Evolutionary conservation across 2,113 vertebrate genomes (phyloP).

Genomic region (Vanacampus margaritifer): DNA sequence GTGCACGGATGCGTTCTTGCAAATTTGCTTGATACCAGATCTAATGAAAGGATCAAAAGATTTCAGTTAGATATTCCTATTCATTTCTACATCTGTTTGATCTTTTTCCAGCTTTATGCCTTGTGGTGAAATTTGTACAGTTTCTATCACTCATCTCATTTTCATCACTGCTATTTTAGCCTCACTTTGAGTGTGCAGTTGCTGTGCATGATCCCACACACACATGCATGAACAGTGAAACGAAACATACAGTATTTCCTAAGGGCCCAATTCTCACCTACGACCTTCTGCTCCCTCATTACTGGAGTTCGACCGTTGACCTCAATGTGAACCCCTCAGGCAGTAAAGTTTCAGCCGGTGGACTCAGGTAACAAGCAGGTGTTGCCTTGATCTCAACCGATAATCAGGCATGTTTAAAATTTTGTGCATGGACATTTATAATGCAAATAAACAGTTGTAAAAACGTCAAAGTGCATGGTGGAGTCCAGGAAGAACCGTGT

Average conservation of each 20-base stretch:
- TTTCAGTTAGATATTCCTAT: slow-evolving; percentile 18
- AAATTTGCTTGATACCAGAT: slow-evolving; percentile 64
- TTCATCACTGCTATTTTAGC: slow-evolving; percentile 21
- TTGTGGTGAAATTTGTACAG: neutral
- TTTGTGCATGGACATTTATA: neutral
- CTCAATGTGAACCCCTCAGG: slow-evolving; percentile 15
- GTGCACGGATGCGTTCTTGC: slow-evolving; percentile 57
- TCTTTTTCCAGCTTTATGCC: slow-evolving; percentile 15
- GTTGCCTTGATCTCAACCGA: slow-evolving; percentile 26
- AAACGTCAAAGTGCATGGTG: no score
- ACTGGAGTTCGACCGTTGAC: slow-evolving; percentile 40
- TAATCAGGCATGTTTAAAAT: slow-evolving; percentile 5
- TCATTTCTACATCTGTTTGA: slow-evolving; percentile 18
- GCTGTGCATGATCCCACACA: neutral
- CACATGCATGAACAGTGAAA: slow-evolving; percentile 4
- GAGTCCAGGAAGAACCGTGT: no score
- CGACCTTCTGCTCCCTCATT: slow-evolving; percentile 37
- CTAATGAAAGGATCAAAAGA: slow-evolving; percentile 64
- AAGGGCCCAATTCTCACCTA: slow-evolving; percentile 29
- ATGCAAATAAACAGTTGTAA: neutral
- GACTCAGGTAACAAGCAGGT: slow-evolving; percentile 51
- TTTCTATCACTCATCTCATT: slow-evolving; percentile 14
- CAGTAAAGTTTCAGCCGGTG: slow-evolving; percentile 29
- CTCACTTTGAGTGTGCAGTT: slow-evolving; percentile 4
- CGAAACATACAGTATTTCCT: slow-evolving; percentile 11